Evolutionary conservation across 2,888 invertebrate genomes (phyloP).

Genomic region (Polydrusus tereticollis): DNA sequence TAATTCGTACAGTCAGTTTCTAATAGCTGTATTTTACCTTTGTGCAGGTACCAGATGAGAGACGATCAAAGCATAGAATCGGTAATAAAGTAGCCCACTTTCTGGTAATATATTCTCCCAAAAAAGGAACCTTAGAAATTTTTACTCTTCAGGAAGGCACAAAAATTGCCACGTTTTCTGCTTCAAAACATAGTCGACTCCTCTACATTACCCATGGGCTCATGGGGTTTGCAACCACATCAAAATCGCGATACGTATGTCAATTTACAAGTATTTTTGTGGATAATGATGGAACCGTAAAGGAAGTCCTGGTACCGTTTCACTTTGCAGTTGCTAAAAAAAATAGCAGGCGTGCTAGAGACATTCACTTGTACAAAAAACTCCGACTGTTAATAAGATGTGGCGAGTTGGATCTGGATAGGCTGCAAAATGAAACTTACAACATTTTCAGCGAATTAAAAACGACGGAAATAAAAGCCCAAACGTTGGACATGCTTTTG

Average conservation of each 20-base stretch:
- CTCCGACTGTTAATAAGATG: conserved; percentile 75
- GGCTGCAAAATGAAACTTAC: conserved; percentile 70
- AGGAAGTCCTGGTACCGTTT: conserved; percentile 89
- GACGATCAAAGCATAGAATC: conserved; percentile 59
- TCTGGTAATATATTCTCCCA: conserved; percentile 92
- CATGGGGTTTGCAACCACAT: conserved; percentile 76
- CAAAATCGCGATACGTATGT: conserved; percentile 71
- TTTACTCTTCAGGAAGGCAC: conserved; percentile 92
- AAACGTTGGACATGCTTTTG: conserved; percentile 79
- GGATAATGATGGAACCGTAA: conserved; percentile 86
- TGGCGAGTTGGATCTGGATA: conserved; percentile 68
- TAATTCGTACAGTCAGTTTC: not conserved
- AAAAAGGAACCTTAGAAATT: conserved; percentile 92
- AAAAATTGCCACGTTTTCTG: conserved; percentile 91
- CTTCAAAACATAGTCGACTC: conserved; percentile 85
- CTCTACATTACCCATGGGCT: conserved; percentile 86
- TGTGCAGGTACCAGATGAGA: conserved; percentile 79
- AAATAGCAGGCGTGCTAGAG: conserved; percentile 88
- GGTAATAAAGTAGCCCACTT: conserved; percentile 77
- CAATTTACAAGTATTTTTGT: conserved; percentile 83
- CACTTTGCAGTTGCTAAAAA: conserved; percentile 90
- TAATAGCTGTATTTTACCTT: not conserved
- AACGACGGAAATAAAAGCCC: conserved; percentile 79
- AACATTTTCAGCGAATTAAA: conserved; percentile 75
- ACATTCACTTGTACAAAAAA: conserved; percentile 87